Percentiles rank a stretch among this genome's conserved stretches.
Evolutionary conservation across 2,113 vertebrate genomes (phyloP).

Genomic region (Ceuthmochares aereus): DNA sequence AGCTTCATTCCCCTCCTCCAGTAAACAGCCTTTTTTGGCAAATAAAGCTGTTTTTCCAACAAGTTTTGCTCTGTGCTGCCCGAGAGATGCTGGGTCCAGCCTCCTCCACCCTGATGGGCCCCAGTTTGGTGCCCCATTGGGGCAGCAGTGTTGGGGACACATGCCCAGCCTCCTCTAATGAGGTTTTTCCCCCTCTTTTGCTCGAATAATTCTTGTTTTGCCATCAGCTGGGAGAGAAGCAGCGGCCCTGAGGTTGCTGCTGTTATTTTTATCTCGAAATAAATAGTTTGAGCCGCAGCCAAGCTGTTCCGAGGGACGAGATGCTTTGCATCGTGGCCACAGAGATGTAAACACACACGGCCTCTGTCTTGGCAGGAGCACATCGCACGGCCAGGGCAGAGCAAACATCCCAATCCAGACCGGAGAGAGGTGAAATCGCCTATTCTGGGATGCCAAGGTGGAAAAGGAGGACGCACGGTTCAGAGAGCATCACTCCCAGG

Average conservation of each 20-base stretch:
- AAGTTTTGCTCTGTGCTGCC: constrained; percentile 11
- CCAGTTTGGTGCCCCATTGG: not conserved
- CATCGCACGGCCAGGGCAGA: accelerated
- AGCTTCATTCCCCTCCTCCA: not conserved
- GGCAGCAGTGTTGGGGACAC: not conserved
- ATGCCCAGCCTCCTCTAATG: accelerated
- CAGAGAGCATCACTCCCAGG: not conserved
- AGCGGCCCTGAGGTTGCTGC: constrained; percentile 1
- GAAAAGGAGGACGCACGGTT: not conserved
- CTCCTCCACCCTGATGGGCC: not conserved
- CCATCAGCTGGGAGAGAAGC: not conserved
- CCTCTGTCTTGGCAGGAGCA: accelerated
- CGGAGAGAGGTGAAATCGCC: accelerated
- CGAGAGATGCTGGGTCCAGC: not conserved
- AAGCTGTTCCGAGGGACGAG: not conserved
- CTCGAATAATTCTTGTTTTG: not conserved
- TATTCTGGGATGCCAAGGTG: not conserved
- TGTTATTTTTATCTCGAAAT: constrained; percentile 53
- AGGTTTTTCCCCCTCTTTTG: accelerated
- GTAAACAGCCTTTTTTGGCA: constrained; percentile 34
- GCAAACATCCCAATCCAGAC: accelerated
- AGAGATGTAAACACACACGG: not conserved
- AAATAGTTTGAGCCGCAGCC: constrained; percentile 5
- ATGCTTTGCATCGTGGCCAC: not conserved
- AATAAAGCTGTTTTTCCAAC: constrained; percentile 50